Percentiles rank a stretch among this genome's conserved stretches.
phyloP scores from a whole-genome alignment of 2,113 vertebrate species.

The Ageneiosus marmoratus region DNA sequence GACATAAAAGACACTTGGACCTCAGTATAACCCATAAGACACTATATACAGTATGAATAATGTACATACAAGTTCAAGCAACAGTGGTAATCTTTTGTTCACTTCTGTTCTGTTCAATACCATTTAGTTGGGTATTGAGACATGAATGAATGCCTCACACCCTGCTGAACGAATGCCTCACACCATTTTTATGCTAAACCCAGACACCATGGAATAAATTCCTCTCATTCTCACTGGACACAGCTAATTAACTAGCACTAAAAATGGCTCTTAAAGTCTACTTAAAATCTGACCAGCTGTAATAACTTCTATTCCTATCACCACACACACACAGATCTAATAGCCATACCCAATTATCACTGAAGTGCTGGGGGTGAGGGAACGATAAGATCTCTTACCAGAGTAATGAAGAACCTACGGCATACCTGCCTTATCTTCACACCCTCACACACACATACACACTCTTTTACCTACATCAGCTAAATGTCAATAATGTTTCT shows the following conservation, averaged over 20 bases:
- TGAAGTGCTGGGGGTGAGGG: constrained; percentile 75
- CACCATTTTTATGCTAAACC: constrained; percentile 8
- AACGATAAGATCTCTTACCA: constrained; percentile 72
- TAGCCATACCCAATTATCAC: constrained; percentile 80
- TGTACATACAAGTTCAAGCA: not conserved
- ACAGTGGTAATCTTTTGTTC: not conserved
- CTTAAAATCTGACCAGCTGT: constrained; percentile 49
- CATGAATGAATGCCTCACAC: not conserved
- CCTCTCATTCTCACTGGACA: constrained; percentile 67
- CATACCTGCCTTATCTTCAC: constrained; percentile 84
- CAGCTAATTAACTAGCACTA: constrained; percentile 81
- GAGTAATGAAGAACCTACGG: constrained; percentile 83
- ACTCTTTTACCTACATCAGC: constrained; percentile 41
- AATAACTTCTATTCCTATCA: constrained; percentile 48
- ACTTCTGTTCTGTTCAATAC: not conserved
- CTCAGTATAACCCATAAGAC: too few species aligned
- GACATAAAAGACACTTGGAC: constrained; percentile 2
- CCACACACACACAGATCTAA: constrained; percentile 53
- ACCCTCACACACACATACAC: constrained; percentile 66
- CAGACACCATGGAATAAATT: constrained; percentile 61
- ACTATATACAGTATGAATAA: too few species aligned
- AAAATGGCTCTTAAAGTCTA: constrained; percentile 59
- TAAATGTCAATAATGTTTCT: constrained; percentile 74
- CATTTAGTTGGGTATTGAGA: not conserved
- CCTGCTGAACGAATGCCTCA: not conserved